Conservation (phyloP, 2,888 invertebrate species). For the Sicus ferrugineus region DNA sequence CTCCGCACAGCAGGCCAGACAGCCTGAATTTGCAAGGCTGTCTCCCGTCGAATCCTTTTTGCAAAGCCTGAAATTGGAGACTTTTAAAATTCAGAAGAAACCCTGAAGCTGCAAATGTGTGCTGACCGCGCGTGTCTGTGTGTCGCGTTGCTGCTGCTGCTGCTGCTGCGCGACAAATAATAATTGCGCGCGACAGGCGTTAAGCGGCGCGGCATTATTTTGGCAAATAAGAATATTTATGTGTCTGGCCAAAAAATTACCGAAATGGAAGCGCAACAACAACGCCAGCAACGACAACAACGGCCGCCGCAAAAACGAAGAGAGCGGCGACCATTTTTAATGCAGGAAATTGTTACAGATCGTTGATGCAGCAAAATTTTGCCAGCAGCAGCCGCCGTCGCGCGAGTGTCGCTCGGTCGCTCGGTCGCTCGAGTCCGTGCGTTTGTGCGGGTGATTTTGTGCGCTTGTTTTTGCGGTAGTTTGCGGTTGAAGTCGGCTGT, state of each 20-base stretch:
- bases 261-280: not conserved
- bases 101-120: too few relatives aligned
- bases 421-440: not conserved
- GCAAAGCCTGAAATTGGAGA: too few relatives aligned
- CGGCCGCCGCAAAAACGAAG: not conserved
- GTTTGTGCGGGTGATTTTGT: not conserved
- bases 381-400: constrained; percentile 4
- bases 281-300: constrained; percentile 4
- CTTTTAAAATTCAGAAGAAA: too few relatives aligned
- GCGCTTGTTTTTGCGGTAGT: constrained; percentile 2
- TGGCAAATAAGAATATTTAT: constrained; percentile 59
- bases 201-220: constrained; percentile 49
- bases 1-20: too few relatives aligned
- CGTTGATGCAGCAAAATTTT: constrained; percentile 15
- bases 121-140: not conserved
- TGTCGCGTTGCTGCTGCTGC: not conserved
- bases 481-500: constrained; percentile 10
- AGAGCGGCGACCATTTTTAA: not conserved
- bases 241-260: constrained; percentile 50
- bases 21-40: too few relatives aligned
- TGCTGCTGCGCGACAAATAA: constrained; percentile 23
- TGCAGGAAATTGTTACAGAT: constrained; percentile 10
- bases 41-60: too few relatives aligned
- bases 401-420: not conserved
- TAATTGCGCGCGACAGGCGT: constrained; percentile 30